These are phyloP conservation scores for Epirrhoe alternata DNA, from an alignment of 2,888 invertebrate genomes.

Conservation along the genomic window DNA sequence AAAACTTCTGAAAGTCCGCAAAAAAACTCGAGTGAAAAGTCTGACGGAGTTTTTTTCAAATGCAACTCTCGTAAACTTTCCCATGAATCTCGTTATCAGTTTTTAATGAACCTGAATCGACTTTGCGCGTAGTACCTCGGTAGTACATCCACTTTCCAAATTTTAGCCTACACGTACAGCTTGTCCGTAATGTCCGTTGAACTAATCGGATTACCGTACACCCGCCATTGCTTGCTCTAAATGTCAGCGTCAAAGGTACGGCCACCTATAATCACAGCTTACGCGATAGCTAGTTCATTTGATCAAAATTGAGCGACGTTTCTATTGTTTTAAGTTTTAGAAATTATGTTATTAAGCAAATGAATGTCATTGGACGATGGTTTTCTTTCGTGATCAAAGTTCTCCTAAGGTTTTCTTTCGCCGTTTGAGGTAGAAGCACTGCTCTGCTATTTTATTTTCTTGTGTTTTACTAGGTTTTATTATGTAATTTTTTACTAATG, in stretches of 20 bases:
- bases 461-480: too few relatives aligned
- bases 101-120: constrained; percentile 32
- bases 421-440: too few relatives aligned
- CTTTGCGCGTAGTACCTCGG: constrained; percentile 9
- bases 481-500: too few relatives aligned
- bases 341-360: background rate
- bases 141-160: constrained; percentile 19
- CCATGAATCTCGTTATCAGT: constrained; percentile 31
- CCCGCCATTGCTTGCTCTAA: constrained; percentile 56
- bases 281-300: constrained; percentile 19
- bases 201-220: constrained; percentile 67
- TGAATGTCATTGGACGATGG: background rate
- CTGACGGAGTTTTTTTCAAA: constrained; percentile 8
- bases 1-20: background rate
- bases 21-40: background rate
- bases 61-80: constrained; percentile 18
- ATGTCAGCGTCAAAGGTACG: constrained; percentile 52
- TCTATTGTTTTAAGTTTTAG: too few relatives aligned
- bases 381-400: background rate
- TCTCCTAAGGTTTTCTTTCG: too few relatives aligned
- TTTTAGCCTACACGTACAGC: constrained; percentile 28
- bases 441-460: too few relatives aligned
- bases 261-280: constrained; percentile 21
- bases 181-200: constrained; percentile 31
- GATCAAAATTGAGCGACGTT: background rate